These are phyloP conservation scores for Carassius auratus DNA, from an alignment of 2,113 vertebrate species.

Conservation along the genomic window DNA sequence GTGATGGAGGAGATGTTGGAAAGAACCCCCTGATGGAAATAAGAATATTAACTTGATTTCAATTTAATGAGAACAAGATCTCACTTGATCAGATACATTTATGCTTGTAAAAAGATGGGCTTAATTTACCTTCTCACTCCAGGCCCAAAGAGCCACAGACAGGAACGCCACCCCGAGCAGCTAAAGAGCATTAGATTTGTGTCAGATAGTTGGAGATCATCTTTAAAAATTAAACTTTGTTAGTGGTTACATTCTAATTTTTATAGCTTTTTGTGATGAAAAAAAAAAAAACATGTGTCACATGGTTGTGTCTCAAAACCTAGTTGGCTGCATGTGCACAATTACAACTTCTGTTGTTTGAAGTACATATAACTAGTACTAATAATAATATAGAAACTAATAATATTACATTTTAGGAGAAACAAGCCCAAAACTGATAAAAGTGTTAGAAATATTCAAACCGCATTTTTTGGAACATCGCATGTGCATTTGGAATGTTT, in stretches of 20 bases:
- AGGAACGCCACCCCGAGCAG: conserved; percentile 64
- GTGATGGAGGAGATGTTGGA: conserved; percentile 87
- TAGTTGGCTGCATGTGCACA: no score
- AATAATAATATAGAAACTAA: no score
- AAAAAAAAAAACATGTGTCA: background rate
- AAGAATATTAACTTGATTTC: conserved; percentile 25
- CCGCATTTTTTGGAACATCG: background rate
- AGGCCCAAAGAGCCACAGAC: conserved; percentile 63
- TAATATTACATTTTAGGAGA: no score
- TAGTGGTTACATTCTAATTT: background rate
- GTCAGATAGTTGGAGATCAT: background rate
- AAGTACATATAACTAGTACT: no score
- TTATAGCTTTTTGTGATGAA: no score
- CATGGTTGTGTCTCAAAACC: background rate
- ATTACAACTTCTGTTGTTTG: no score
- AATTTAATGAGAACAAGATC: no score
- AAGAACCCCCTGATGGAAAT: conserved; percentile 82
- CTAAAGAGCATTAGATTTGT: conserved; percentile 25
- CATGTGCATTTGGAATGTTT: background rate
- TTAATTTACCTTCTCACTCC: conserved; percentile 62
- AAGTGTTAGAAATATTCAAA: background rate
- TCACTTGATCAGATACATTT: background rate
- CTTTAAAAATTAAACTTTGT: background rate
- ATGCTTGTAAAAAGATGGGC: background rate
- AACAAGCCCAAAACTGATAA: no score